phyloP scores from a whole-genome alignment of 2,888 invertebrate genomes.

The Drosophila tanythrix region DNA sequence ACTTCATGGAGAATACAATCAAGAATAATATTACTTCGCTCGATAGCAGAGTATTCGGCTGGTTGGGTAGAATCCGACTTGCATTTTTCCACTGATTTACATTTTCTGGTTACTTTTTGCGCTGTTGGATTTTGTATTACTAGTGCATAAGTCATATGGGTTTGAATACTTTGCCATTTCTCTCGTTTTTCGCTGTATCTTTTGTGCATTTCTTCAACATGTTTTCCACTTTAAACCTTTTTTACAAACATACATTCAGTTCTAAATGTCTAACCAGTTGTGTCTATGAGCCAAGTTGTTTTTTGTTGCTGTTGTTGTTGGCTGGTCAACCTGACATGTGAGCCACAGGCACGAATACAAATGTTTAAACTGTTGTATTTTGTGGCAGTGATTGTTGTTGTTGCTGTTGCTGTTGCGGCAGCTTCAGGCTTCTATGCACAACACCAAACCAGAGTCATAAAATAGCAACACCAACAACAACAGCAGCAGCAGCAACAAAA shows the following conservation, averaged over 20 bases:
- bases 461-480: slow-evolving; percentile 46
- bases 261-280: slow-evolving; percentile 59
- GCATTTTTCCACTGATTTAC: slow-evolving; percentile 7
- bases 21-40: too few relatives aligned
- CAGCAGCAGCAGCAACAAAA: slow-evolving; percentile 17
- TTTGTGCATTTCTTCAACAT: slow-evolving; percentile 45
- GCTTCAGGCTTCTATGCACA: slow-evolving; percentile 70
- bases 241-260: slow-evolving; percentile 3
- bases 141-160: slow-evolving; percentile 42
- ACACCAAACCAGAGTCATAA: slow-evolving; percentile 65
- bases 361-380: slow-evolving; percentile 69
- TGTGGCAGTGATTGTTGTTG: slow-evolving; percentile 55
- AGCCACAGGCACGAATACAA: slow-evolving; percentile 72
- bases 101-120: slow-evolving; percentile 7
- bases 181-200: slow-evolving; percentile 16
- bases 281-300: slow-evolving; percentile 43
- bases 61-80: not conserved
- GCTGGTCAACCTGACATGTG: slow-evolving; percentile 69
- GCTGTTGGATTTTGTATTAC: slow-evolving; percentile 12
- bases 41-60: not conserved
- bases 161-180: slow-evolving; percentile 24
- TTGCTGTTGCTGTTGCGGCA: slow-evolving; percentile 43
- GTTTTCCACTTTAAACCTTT: slow-evolving; percentile 36
- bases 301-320: slow-evolving; percentile 35
- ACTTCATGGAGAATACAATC: too few relatives aligned